phyloP scores from a whole-genome alignment of 92 coral and sea anemone species.

The Palythoa grandiflora region DNA sequence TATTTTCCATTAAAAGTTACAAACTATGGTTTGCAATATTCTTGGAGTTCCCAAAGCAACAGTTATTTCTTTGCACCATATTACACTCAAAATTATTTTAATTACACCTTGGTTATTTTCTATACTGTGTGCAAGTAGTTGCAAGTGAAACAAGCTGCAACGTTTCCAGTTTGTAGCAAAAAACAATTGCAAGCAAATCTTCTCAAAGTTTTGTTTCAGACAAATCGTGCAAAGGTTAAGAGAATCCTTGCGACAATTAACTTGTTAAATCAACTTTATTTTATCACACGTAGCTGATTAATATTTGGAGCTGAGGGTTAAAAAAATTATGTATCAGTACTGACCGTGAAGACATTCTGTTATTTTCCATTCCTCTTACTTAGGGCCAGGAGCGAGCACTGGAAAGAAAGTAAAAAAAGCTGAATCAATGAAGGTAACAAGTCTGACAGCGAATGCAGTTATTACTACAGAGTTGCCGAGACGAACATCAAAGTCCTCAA shows the following conservation, averaged over 20 bases:
- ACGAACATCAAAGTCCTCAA: constrained; percentile 55
- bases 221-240: too few species aligned
- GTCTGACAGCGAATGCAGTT: constrained; percentile 86
- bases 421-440: constrained; percentile 96
- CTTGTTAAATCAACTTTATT: too few species aligned
- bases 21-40: too few species aligned
- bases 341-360: background rate
- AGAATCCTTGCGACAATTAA: too few species aligned
- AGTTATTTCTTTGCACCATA: too few species aligned
- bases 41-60: too few species aligned
- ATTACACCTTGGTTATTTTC: background rate
- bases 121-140: background rate
- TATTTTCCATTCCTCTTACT: background rate
- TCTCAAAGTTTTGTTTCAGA: too few species aligned
- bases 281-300: too few species aligned
- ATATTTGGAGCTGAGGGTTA: too few species aligned
- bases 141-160: background rate
- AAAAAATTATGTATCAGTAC: too few species aligned
- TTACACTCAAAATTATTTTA: background rate
- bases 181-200: background rate
- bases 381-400: constrained; percentile 89
- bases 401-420: constrained; percentile 82
- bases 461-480: constrained; percentile 89
- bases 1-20: too few species aligned
- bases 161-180: background rate